Evolutionary conservation across 1,140 invertebrate genomes (phyloP), one percentile per base, ranked within the genome.

Genomic region (Chelonus insularis): DNA sequence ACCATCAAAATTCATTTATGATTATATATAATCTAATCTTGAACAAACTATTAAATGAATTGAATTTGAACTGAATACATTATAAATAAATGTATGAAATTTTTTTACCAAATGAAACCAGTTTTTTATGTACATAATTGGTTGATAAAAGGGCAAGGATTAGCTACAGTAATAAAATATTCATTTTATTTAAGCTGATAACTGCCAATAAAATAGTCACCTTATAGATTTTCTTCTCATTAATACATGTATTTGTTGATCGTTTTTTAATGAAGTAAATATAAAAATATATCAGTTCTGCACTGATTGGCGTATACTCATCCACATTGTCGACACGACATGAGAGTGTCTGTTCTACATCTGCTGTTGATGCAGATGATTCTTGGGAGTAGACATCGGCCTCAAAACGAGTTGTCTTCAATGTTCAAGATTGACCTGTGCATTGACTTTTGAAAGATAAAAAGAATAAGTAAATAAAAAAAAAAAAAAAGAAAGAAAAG

Each of bases 271-370:
- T 36, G 25, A 57, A 43, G 52, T 7, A 39, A 5, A 32, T 25
- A 14, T 56, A 60, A 63, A 60, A 63, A 55, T 12, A 43, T 45
- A 57, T 23, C 48, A 52, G 56, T 67, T 67, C 58, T 57, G 66
- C 62, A 62, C 62, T 67, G 66, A 67, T 67, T 65, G 62, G 59
- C 47, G 45, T 62, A 62, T 51, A 64, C 66, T 63, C 56, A 62
- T 67, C 62, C 54, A 67, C 62, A 61, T 63, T 64, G 62, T 62
- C 57, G 34, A 55, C 56, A 32, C 18, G 12, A 59, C 51, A 36
- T 43, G 8, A 50, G 29, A 20, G 18, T 25, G 4, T 23, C 41
- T 36, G 25, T 36, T 56, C 37, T 37, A 62, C 41, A 62, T 48
- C 34, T 29, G 51, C 36, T 25, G 34, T 39, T 6, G 6, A 45